A percentile compares a stretch with the other conserved stretches of the same genome.
These are phyloP conservation scores for Pycnomerus fuliginosus DNA, from an alignment of 2,888 invertebrate genomes.

Conservation along the genomic window DNA sequence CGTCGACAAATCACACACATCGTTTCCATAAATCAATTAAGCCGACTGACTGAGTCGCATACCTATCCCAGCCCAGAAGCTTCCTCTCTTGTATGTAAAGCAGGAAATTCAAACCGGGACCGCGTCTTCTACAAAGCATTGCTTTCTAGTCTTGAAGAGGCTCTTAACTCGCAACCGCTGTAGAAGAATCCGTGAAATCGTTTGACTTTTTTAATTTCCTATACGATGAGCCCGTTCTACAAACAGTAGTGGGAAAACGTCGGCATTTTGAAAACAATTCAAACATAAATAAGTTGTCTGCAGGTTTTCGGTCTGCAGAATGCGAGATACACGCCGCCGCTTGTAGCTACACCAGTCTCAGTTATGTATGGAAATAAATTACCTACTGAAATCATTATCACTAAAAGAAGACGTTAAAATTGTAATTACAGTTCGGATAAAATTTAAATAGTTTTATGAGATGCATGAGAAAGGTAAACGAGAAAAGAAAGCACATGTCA, in stretches of 20 bases:
- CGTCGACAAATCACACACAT: conserved; percentile 53
- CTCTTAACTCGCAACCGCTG: conserved; percentile 45
- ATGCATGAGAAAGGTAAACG: conserved; percentile 20
- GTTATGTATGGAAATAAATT: conserved; percentile 46
- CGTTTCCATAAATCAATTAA: conserved; percentile 52
- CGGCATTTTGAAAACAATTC: conserved; percentile 56
- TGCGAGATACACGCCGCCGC: conserved; percentile 50
- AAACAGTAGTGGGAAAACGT: conserved; percentile 51
- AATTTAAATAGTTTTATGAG: conserved; percentile 22
- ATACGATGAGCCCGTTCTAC: conserved; percentile 41
- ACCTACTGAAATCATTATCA: conserved; percentile 17
- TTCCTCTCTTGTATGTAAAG: conserved; percentile 47
- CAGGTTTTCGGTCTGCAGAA: conserved; percentile 49
- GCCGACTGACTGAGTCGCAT: conserved; percentile 40
- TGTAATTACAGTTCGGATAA: not conserved
- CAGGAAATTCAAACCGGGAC: conserved; percentile 34
- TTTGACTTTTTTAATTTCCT: conserved; percentile 49
- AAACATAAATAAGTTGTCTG: conserved; percentile 56
- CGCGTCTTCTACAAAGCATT: conserved; percentile 16
- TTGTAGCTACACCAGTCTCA: conserved; percentile 47
- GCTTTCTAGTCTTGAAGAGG: conserved; percentile 25
- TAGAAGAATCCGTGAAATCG: conserved; percentile 51
- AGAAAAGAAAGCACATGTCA: conserved; percentile 15
- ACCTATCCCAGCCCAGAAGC: conserved; percentile 36
- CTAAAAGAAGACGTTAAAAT: too few relatives aligned